A percentile compares a stretch with the other conserved stretches of the same genome.
These are phyloP conservation scores for Agrochola litura DNA, from an alignment of 2,888 invertebrate genomes.

Conservation along the genomic window DNA sequence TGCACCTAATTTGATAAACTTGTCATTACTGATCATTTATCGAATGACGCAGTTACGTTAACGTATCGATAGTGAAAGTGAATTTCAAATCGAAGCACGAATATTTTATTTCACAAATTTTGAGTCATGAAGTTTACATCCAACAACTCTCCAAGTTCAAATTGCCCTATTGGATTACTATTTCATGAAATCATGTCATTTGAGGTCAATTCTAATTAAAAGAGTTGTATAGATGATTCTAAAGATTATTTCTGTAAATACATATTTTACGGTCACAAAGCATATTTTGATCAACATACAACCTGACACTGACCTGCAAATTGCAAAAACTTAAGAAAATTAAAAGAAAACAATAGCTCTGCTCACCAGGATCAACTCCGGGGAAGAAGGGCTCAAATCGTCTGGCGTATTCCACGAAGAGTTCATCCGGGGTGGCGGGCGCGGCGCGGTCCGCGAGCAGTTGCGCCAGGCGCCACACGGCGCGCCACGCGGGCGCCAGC, in stretches of 20 bases:
- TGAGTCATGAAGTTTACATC: background rate
- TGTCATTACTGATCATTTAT: background rate
- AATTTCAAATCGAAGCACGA: background rate
- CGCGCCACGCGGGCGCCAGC: conserved; percentile 80
- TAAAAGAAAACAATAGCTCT: background rate
- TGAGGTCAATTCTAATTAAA: background rate
- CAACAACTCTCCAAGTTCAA: background rate
- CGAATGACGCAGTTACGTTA: background rate
- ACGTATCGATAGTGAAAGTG: background rate
- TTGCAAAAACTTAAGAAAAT: background rate
- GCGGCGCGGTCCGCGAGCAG: conserved; percentile 74
- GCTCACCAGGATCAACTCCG: conserved; percentile 78
- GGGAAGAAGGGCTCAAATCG: conserved; percentile 82
- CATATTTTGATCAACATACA: background rate
- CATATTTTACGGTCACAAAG: background rate
- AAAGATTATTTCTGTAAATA: background rate
- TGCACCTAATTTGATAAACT: conserved; percentile 64
- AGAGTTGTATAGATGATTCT: background rate
- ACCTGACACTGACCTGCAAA: background rate
- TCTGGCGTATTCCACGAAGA: conserved; percentile 78
- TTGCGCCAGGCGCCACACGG: conserved; percentile 83
- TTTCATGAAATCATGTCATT: background rate
- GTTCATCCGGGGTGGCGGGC: conserved; percentile 71
- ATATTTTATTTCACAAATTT: background rate
- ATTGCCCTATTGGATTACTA: background rate